These are phyloP conservation scores for Goniozus legneri DNA, from an alignment of 1,140 invertebrate species.

Conservation along the genomic window DNA sequence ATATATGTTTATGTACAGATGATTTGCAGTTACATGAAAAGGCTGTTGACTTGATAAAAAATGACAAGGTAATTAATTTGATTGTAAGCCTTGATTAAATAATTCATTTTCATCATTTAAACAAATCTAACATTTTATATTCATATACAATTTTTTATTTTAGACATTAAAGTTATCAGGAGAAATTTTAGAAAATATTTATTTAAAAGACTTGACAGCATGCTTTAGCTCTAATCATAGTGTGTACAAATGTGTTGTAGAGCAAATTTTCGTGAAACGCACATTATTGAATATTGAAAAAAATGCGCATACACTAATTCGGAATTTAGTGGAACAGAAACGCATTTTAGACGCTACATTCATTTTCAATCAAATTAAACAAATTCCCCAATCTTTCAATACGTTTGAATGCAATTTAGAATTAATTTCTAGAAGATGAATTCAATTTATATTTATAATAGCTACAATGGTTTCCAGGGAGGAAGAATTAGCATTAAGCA, in stretches of 20 bases:
- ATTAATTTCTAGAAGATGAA: slow-evolving; percentile 35
- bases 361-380: slow-evolving; percentile 41
- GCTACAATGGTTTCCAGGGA: too few species aligned
- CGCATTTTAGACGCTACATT: slow-evolving; percentile 43
- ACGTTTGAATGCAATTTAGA: slow-evolving; percentile 45
- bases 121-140: slow-evolving; percentile 1
- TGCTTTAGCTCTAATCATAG: slow-evolving; percentile 41
- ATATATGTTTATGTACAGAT: slow-evolving; percentile 36
- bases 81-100: neutral
- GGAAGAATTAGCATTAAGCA: too few species aligned
- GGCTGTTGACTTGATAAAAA: slow-evolving; percentile 37
- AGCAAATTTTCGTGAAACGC: slow-evolving; percentile 42
- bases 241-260: slow-evolving; percentile 42
- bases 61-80: too few species aligned
- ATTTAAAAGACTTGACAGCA: slow-evolving; percentile 43
- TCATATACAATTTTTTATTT: slow-evolving; percentile 15
- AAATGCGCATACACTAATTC: slow-evolving; percentile 39
- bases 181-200: slow-evolving; percentile 43
- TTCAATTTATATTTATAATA: too few species aligned
- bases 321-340: slow-evolving; percentile 38
- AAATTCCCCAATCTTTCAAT: slow-evolving; percentile 39
- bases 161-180: slow-evolving; percentile 31
- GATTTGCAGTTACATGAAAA: slow-evolving; percentile 32
- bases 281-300: slow-evolving; percentile 33
- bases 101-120: neutral